Evolutionary conservation across 2,888 invertebrate species (phyloP), one percentile per base, ranked within the genome.

Genomic region (Heliconius cydno): DNA sequence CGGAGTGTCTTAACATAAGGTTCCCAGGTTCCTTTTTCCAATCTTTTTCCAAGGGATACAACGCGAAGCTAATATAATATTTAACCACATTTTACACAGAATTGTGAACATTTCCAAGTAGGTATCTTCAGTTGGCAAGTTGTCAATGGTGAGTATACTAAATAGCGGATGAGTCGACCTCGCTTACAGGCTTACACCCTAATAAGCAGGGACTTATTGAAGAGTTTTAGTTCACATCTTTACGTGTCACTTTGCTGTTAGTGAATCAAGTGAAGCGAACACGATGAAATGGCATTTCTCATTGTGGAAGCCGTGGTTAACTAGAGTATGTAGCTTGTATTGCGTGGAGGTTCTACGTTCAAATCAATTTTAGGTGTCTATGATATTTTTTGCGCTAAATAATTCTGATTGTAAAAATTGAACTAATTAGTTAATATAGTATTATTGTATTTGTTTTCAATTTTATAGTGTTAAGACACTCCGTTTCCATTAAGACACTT

Each of bases 151-250:
- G 41, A 75, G 63, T 75, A 38, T 28, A 63, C 60, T 75, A 75
- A 73, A 65, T 65, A 65, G 63, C 75, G 75, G 75, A 75, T 75
- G 75, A 75, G 41, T 75, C 65, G 38, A 46, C 75, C 75, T 63
- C 75, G 38, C 75, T 75, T 75, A 73, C 73, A 75, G 28, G 63
- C 63, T 65, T 65, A 75, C 75, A 65, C 75, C 41, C 41, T 75
- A 63, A 63, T 65, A 75, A 63, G 75, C 63, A 65, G 75, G 75
- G 75, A 75, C 75, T 75, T 73, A 60, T 73, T 34, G 73, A 73
- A 73, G 57, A 60, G 63, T 75, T 75, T 41, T 46, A 60, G 41
- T 65, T 63, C 75, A 63, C 65, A 22, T 75, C 41, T 65, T 75
- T 63, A 65, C 75, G 63, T 38, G 65, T 41, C 75, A 65, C 65